Conservation (phyloP, 2,113 vertebrate species). For the Sylvilagus bachmani region DNA sequence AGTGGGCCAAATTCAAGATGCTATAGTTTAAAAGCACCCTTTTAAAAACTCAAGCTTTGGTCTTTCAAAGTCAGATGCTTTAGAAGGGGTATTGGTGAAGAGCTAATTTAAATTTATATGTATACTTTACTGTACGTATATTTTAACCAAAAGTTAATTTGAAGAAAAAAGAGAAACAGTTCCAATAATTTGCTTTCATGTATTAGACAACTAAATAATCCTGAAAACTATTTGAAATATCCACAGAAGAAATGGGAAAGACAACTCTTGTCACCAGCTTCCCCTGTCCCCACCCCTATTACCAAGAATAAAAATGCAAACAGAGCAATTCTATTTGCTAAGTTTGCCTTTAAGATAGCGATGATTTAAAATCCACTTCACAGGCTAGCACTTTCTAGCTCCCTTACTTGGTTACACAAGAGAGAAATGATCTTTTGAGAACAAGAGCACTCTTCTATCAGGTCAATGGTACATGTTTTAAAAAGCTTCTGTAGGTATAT, state of each 20-base stretch:
- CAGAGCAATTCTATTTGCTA: slow-evolving; percentile 44
- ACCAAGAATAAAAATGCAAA: slow-evolving; percentile 25
- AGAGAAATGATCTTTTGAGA: slow-evolving; percentile 44
- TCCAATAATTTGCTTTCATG: slow-evolving; percentile 34
- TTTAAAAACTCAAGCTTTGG: slow-evolving; percentile 51
- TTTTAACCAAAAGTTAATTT: slow-evolving; percentile 41
- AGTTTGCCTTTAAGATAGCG: not conserved
- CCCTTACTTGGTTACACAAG: not conserved
- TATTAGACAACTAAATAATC: slow-evolving; percentile 21
- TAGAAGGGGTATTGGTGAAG: slow-evolving; percentile 52
- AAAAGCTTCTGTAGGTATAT: slow-evolving; percentile 17
- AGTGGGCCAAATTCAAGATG: not conserved
- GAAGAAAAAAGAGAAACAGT: not conserved
- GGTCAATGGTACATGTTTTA: slow-evolving; percentile 59
- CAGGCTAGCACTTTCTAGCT: slow-evolving; percentile 38
- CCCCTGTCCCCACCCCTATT: not conserved
- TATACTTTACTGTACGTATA: slow-evolving; percentile 7
- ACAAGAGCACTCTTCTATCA: slow-evolving; percentile 1
- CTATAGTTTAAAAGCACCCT: slow-evolving; percentile 13
- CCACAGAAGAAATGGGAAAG: slow-evolving; percentile 32
- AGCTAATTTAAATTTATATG: not conserved
- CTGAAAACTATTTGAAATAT: slow-evolving; percentile 68
- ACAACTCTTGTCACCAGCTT: not conserved
- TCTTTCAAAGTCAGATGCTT: slow-evolving; percentile 50
- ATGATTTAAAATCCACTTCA: slow-evolving; percentile 32